Conservation (phyloP, 2,888 invertebrate species). For the Hoplodrina blanda region DNA sequence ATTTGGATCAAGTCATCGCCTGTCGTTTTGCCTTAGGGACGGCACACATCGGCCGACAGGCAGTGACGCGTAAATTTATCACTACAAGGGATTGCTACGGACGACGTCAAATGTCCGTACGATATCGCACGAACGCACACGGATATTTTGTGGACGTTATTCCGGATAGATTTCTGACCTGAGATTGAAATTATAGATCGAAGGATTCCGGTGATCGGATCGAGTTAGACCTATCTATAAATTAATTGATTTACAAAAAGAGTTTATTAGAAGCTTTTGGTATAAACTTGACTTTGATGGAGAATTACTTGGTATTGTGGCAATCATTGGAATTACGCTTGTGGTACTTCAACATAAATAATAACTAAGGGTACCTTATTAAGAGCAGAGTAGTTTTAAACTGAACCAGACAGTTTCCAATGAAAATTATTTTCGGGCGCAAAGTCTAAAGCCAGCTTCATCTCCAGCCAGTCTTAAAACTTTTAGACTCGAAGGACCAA, state of each 20-base stretch:
- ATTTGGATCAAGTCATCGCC: constrained; percentile 37
- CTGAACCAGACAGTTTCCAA: neutral
- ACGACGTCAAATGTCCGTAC: constrained; percentile 32
- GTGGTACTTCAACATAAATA: too few species aligned
- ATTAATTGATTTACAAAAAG: constrained; percentile 8
- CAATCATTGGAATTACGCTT: too few species aligned
- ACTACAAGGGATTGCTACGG: constrained; percentile 45
- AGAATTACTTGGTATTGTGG: neutral
- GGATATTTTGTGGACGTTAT: constrained; percentile 24
- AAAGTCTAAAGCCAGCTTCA: constrained; percentile 4
- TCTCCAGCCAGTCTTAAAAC: constrained; percentile 8
- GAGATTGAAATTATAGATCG: constrained; percentile 20
- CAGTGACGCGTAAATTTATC: constrained; percentile 51
- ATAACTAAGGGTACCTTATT: neutral
- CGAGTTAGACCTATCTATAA: neutral
- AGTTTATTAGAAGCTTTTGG: neutral
- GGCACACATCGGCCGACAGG: constrained; percentile 32
- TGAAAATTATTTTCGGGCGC: constrained; percentile 8
- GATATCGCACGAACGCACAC: constrained; percentile 34
- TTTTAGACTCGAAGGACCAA: constrained; percentile 40
- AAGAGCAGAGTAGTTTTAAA: constrained; percentile 8
- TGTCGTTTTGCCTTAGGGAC: constrained; percentile 20
- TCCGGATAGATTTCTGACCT: constrained; percentile 32
- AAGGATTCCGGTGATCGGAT: constrained; percentile 9
- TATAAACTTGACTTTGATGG: neutral